Percentiles rank a stretch among this genome's conserved stretches.
phyloP scores from a whole-genome alignment of 2,113 vertebrate species.

The Austrofundulus limnaeus region DNA sequence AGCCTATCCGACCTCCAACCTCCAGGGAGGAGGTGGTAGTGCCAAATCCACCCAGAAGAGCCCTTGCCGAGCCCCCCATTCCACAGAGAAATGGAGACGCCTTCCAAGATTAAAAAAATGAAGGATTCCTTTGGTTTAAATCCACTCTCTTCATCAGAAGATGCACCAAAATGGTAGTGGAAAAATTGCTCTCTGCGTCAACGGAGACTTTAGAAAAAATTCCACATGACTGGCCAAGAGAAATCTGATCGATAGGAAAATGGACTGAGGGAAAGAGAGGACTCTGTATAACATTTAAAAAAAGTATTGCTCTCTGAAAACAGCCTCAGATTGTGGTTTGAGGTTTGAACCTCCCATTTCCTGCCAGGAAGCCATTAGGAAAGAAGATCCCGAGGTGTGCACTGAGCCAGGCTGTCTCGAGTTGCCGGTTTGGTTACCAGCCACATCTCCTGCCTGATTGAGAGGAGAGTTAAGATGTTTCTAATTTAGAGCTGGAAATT shows the following conservation, averaged over 20 bases:
- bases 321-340: constrained; percentile 11
- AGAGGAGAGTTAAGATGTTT: background rate
- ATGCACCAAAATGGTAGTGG: background rate
- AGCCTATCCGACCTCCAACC: constrained; percentile 79
- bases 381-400: background rate
- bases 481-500: constrained; percentile 1
- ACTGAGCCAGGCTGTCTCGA: background rate
- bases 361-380: constrained; percentile 31
- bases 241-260: background rate
- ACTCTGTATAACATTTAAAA: background rate
- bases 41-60: constrained; percentile 78
- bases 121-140: background rate
- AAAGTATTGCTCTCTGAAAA: constrained; percentile 34
- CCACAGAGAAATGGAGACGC: constrained; percentile 20
- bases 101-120: background rate
- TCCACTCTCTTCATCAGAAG: constrained; percentile 17
- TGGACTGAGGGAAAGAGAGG: background rate
- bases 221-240: background rate
- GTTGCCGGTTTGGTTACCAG: constrained; percentile 8
- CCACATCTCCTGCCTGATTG: constrained; percentile 31
- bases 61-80: constrained; percentile 80
- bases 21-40: constrained; percentile 82
- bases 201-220: background rate
- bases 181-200: constrained; percentile 5
- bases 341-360: constrained; percentile 30